Conservation (phyloP, 2,113 vertebrate genomes). For the Rhea americana region DNA sequence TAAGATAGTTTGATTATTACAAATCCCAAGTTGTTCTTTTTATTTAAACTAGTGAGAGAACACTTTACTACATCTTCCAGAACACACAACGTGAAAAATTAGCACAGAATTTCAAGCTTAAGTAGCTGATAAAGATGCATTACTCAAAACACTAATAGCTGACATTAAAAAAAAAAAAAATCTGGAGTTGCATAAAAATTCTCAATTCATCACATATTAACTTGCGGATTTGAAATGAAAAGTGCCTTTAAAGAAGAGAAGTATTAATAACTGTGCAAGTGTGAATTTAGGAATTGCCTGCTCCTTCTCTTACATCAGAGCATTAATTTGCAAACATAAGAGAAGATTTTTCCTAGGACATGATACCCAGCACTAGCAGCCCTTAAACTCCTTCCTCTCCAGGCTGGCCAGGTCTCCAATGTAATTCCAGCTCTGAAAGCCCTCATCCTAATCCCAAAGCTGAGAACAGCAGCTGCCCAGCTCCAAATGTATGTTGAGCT, state of each 20-base stretch:
- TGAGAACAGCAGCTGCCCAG: not conserved
- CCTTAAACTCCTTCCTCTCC: not conserved
- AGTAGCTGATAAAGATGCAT: not conserved
- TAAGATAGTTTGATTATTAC: not conserved
- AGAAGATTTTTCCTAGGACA: not conserved
- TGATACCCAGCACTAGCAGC: not conserved
- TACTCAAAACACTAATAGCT: not conserved
- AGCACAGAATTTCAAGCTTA: not conserved
- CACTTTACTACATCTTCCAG: not conserved
- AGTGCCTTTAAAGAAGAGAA: not conserved
- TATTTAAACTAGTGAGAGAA: not conserved
- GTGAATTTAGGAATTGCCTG: not conserved
- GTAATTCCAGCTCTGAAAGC: not conserved
- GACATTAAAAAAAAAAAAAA: not conserved
- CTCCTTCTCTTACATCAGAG: not conserved
- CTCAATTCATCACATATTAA: constrained; percentile 25
- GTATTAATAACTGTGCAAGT: not conserved
- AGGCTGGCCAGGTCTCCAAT: not conserved
- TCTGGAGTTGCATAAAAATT: not conserved
- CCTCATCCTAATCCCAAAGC: not conserved
- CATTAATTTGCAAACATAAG: not conserved
- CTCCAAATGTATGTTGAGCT: not conserved
- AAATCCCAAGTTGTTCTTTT: not conserved
- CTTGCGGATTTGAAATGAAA: not conserved
- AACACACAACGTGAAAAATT: not conserved